Conservation (phyloP, 2,888 invertebrate genomes). For the Oscheius sp. region DNA sequence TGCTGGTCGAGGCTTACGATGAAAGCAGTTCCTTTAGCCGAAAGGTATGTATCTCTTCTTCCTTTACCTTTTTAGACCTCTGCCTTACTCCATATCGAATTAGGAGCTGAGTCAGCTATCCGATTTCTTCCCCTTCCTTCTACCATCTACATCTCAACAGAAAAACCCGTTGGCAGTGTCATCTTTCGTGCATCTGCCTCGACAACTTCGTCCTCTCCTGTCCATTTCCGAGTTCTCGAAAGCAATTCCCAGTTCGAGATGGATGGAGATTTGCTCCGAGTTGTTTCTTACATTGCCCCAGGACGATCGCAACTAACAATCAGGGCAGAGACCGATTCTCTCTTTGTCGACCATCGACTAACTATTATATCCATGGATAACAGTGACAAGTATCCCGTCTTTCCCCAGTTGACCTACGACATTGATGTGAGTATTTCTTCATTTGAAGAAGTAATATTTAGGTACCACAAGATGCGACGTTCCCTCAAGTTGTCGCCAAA, state of each 20-base stretch:
- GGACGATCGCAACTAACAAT: slow-evolving; percentile 41
- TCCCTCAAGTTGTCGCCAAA: slow-evolving; percentile 44
- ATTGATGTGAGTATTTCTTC: slow-evolving; percentile 45
- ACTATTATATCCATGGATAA: slow-evolving; percentile 65
- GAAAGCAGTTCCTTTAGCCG: slow-evolving; percentile 15
- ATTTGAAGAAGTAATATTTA: not conserved
- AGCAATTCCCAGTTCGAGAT: slow-evolving; percentile 47
- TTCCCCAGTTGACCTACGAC: slow-evolving; percentile 64
- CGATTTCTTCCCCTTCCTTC: slow-evolving; percentile 65
- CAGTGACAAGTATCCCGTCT: slow-evolving; percentile 67
- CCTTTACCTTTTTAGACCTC: slow-evolving; percentile 12
- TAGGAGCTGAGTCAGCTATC: slow-evolving; percentile 41
- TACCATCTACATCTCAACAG: slow-evolving; percentile 65
- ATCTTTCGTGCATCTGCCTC: slow-evolving; percentile 46
- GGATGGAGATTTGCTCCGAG: slow-evolving; percentile 50
- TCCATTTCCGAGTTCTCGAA: slow-evolving; percentile 47
- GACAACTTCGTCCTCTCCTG: slow-evolving; percentile 29
- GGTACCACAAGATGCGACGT: slow-evolving; percentile 36
- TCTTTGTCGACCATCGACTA: slow-evolving; percentile 43
- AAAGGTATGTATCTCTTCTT: slow-evolving; percentile 5
- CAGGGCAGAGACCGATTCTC: slow-evolving; percentile 44
- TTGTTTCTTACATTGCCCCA: slow-evolving; percentile 40
- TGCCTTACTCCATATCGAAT: slow-evolving; percentile 37
- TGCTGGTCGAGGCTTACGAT: slow-evolving; percentile 60
- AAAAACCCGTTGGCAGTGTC: slow-evolving; percentile 61